These are phyloP conservation scores for Drosophila peninsularis DNA, from an alignment of 2,888 invertebrate species.

Conservation along the genomic window DNA sequence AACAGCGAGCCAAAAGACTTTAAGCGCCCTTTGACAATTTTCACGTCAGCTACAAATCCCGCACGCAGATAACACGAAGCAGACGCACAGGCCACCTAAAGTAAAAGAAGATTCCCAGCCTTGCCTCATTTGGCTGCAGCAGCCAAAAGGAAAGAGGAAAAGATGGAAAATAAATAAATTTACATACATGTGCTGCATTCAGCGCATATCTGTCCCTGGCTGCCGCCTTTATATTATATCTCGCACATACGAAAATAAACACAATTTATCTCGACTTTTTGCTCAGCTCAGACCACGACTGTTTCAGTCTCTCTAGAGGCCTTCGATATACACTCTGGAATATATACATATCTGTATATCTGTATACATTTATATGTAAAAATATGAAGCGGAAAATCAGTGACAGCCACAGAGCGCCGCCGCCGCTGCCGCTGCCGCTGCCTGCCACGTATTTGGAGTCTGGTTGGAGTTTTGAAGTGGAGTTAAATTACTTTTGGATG, in stretches of 20 bases:
- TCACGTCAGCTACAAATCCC: slow-evolving; percentile 75
- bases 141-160: slow-evolving; percentile 1
- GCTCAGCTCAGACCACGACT: slow-evolving; percentile 27
- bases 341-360: slow-evolving; percentile 12
- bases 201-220: slow-evolving; percentile 62
- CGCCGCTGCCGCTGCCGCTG: slow-evolving; percentile 30
- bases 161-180: slow-evolving; percentile 56
- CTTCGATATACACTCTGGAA: slow-evolving; percentile 38
- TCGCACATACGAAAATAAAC: slow-evolving; percentile 69
- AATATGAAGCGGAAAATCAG: slow-evolving; percentile 79
- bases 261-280: slow-evolving; percentile 65
- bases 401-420: slow-evolving; percentile 64
- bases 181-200: slow-evolving; percentile 42
- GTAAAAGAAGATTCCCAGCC: slow-evolving; percentile 63
- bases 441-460: slow-evolving; percentile 51
- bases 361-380: slow-evolving; percentile 45
- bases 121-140: slow-evolving; percentile 50
- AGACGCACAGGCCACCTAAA: slow-evolving; percentile 46
- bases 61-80: slow-evolving; percentile 53
- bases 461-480: slow-evolving; percentile 73
- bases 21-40: slow-evolving; percentile 79
- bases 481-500: slow-evolving; percentile 76
- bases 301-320: slow-evolving; percentile 62
- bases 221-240: slow-evolving; percentile 58
- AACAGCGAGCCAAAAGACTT: slow-evolving; percentile 56